Evolutionary conservation across 2,888 invertebrate genomes (phyloP), one percentile per base, ranked within the genome.

Genomic region (Leucophenga maculata): DNA sequence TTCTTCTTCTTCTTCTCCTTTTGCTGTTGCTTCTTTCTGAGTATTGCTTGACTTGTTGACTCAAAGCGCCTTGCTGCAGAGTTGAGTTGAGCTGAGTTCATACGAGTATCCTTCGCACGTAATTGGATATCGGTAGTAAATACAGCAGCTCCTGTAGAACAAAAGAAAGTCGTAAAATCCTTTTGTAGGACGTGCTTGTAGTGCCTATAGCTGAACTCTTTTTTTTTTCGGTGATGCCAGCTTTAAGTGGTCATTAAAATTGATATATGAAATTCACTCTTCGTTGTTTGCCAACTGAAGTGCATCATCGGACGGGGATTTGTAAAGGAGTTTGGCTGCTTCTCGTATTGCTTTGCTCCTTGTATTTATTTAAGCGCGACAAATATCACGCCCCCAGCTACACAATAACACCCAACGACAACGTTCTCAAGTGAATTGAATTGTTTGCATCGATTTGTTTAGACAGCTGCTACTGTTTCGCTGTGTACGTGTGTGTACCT

Each of bases 391-490:
- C 50, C 50, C 50, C 50, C 50, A 1, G 18, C 1, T 11, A 50
- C 16, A 50, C 50, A 39, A 39, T 39, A 39, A 8, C 39, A 39
- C 39, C 39, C 39, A 39, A 39, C 73, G 48, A 69, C 22, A 60
- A 46, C 3, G 60, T 60, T 16, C 22, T 18, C 16, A 14, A 26
- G 32, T 60, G 69, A 77, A 77, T 77, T 77, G 76, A 75, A 76
- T 75, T 77, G 74, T 77, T 75, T 69, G 55, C 66, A 69, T 70
- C 71, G 59, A 71, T 69, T 59, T 77, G 72, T 77, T 77, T 77
- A 75, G 76, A 75, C 77, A 77, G 77, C 77, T 77, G 78, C 77
- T 76, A 72, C 72, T 76, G 73, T 67, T 55, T 44, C 68, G 14
- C 18, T 44, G 31, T 16, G 3, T 11, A 54, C 14, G 31, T 26